Evolutionary conservation across 2,113 vertebrate genomes (phyloP).

Genomic region (Ginglymostoma cirratum): DNA sequence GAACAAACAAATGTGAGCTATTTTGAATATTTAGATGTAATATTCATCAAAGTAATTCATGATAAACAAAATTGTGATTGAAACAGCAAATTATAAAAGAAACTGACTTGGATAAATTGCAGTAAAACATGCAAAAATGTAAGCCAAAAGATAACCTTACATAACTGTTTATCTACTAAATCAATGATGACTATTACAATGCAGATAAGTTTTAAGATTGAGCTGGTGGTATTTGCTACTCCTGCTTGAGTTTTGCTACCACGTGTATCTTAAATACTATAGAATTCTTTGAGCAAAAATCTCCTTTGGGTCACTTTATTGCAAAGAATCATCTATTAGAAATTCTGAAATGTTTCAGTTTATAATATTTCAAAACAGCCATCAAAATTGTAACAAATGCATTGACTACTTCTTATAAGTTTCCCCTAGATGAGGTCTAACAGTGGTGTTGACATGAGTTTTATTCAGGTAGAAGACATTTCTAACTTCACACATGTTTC

Average conservation of each 20-base stretch:
- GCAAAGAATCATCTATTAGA: background rate
- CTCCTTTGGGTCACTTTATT: background rate
- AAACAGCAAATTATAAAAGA: background rate
- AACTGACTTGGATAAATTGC: background rate
- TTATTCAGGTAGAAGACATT: background rate
- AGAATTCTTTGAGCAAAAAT: background rate
- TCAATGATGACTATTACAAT: background rate
- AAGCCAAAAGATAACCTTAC: background rate
- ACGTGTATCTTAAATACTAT: background rate
- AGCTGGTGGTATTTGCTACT: slow-evolving; percentile 10
- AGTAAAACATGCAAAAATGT: slow-evolving; percentile 11
- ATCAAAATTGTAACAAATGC: background rate
- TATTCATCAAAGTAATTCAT: background rate
- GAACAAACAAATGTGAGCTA: background rate
- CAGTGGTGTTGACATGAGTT: background rate
- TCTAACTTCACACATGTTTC: slow-evolving; percentile 1
- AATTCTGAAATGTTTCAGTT: background rate
- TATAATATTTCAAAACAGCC: background rate
- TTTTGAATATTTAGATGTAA: background rate
- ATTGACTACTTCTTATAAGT: background rate
- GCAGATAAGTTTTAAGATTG: background rate
- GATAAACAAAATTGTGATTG: background rate
- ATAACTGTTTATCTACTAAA: background rate
- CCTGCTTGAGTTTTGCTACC: background rate
- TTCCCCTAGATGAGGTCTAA: background rate